A percentile compares a stretch with the other conserved stretches of the same genome.
These are phyloP conservation scores for Lacerta bilineata DNA, from an alignment of 2,797 vertebrate genomes.

Conservation along the genomic window DNA sequence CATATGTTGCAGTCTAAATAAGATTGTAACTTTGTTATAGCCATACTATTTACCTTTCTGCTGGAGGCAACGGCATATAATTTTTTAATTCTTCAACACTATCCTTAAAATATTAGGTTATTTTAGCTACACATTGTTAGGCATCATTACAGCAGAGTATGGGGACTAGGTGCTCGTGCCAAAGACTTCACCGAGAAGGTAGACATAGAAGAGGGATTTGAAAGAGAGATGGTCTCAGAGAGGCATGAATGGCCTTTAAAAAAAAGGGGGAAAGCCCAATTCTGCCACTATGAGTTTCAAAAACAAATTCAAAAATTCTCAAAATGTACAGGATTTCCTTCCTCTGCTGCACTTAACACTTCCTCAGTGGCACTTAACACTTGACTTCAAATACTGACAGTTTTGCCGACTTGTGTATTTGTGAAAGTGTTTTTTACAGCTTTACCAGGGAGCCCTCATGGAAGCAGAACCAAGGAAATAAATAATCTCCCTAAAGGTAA, in stretches of 20 bases:
- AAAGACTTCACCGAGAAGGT: not conserved
- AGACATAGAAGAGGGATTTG: not conserved
- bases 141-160: not conserved
- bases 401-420: not conserved
- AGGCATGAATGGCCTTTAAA: not conserved
- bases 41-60: not conserved
- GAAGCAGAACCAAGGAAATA: not conserved
- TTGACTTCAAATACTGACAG: not conserved
- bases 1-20: not conserved
- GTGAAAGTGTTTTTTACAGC: not conserved
- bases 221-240: not conserved
- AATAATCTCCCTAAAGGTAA: slow-evolving; percentile 8
- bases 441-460: not conserved
- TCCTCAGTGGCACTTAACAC: not conserved
- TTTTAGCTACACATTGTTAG: not conserved
- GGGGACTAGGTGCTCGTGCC: too few species aligned
- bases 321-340: not conserved
- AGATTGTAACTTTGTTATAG: not conserved
- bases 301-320: not conserved
- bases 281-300: not conserved
- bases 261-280: too few species aligned
- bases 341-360: not conserved
- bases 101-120: not conserved
- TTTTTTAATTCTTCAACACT: not conserved
- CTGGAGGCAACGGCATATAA: not conserved